Base-by-base conservation (phyloP, 1,140 invertebrate genomes). In the Ganaspis sp. region DNA sequence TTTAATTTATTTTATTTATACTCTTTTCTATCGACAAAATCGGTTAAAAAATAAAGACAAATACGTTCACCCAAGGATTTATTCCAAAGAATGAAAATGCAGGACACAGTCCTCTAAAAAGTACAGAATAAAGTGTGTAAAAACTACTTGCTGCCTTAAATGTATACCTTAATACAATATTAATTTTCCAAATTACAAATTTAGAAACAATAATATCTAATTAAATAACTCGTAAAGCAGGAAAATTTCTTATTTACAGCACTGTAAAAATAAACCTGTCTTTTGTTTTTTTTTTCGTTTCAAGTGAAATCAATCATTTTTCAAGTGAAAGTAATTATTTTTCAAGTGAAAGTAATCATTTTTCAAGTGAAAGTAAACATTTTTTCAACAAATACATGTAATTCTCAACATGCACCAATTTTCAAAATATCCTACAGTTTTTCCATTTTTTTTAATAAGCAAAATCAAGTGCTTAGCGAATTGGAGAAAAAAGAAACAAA, bases 361-460 rank as follows among this genome's bases (percentile, higher is more conserved):
- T 38, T 73, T 69, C n/a, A 42, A 70, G 42, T 77, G 21, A 74
- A 37, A 45, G 17, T 58, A 64, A 17, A 9, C n/a, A n/a, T 45
- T 29, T 42, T 19, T 73, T 34, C 54, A 58, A 4, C 34, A 53
- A 19, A 73, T 70, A 23, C 21, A 73, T 38, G 42, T 53, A n/a
- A 53, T 34, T 34, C 29, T 34, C 29, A 69, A 42, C n/a, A 69
- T 54, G n/a, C 29, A 73, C 15, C 64, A 54, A 37, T 21, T 73
- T 70, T 26, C 19, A 45, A 73, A 49, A 76, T 26, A 9, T n/a
- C 15, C 23, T 6, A 73, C 6, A 29, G n/a, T n/a, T n/a, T n/a
- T n/a, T n/a, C 12, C 58, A n/a, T n/a, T n/a, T 73, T 70, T 38
- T 17, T 15, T 11, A 37, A 21, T 15, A 34, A 21, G 29, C 29